phyloP scores from a whole-genome alignment of 2,797 vertebrate genomes.

The Catharus ustulatus region DNA sequence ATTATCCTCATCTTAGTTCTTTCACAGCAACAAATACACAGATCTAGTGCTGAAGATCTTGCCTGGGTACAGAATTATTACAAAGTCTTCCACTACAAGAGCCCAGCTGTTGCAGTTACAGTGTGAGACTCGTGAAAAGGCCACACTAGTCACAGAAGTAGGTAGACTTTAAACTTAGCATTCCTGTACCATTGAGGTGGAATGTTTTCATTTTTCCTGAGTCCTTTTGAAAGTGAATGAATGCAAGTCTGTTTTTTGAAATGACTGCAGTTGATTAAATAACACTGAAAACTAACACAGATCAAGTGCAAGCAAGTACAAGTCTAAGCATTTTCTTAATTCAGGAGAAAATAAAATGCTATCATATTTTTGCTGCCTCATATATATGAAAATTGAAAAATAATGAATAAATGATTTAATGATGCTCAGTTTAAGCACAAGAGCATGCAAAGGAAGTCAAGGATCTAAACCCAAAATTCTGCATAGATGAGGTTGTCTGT shows the following conservation, averaged over 20 bases:
- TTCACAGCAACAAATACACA: not conserved
- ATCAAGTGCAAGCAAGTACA: not conserved
- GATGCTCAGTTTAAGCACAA: not conserved
- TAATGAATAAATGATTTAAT: not conserved
- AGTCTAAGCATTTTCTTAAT: not conserved
- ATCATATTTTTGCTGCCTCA: no score
- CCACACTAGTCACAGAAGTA: not conserved
- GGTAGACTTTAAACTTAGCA: not conserved
- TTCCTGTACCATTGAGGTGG: fast-evolving
- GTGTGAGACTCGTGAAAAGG: not conserved
- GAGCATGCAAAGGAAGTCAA: not conserved
- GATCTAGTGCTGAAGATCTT: not conserved
- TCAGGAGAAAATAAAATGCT: not conserved
- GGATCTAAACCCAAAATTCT: not conserved
- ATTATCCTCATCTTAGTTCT: not conserved
- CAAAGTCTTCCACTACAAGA: not conserved
- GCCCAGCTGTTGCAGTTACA: not conserved
- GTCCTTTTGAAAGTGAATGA: not conserved
- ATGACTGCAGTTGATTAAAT: not conserved
- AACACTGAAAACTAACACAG: not conserved
- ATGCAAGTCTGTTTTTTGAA: not conserved
- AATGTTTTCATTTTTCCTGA: not conserved
- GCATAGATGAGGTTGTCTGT: not conserved
- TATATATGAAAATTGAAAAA: not conserved
- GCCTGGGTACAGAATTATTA: not conserved